Evolutionary conservation across 2,797 vertebrate species (phyloP).

Genomic region (Neosalanx taihuensis): DNA sequence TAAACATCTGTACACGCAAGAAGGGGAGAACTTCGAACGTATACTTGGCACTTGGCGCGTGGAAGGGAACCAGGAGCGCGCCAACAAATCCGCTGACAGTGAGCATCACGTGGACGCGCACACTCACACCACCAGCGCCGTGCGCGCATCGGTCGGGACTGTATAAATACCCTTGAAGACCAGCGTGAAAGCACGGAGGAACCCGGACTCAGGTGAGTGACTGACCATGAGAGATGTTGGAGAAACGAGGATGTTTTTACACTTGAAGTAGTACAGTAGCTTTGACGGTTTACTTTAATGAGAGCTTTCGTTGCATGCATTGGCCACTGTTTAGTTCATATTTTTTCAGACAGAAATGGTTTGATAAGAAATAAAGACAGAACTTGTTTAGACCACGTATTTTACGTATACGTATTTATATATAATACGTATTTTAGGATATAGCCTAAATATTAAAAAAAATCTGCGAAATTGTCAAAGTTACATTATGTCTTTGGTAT

Average conservation of each 20-base stretch:
- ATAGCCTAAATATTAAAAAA: no score
- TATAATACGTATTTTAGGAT: not conserved
- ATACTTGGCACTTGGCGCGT: conserved; percentile 37
- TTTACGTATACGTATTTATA: not conserved
- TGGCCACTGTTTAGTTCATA: not conserved
- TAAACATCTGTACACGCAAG: not conserved
- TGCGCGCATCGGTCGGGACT: conserved; percentile 28
- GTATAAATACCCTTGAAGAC: conserved; percentile 62
- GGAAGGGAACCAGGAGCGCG: conserved; percentile 31
- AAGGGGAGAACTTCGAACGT: conserved; percentile 55
- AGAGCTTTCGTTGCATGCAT: not conserved
- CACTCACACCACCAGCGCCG: conserved; percentile 22
- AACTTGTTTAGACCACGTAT: no score
- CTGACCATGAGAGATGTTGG: not conserved
- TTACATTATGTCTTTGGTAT: not conserved
- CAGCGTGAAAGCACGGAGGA: conserved; percentile 45
- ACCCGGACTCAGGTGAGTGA: conserved; percentile 68
- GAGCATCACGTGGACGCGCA: conserved; percentile 39
- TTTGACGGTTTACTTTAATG: not conserved
- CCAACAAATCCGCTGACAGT: conserved; percentile 28
- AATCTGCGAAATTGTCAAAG: no score
- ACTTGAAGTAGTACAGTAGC: not conserved
- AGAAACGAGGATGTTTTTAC: not conserved
- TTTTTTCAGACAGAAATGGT: no score
- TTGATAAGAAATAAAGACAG: no score